These are phyloP conservation scores for Eumacrocentrus americanus DNA, from an alignment of 2,888 invertebrate species.

Conservation along the genomic window DNA sequence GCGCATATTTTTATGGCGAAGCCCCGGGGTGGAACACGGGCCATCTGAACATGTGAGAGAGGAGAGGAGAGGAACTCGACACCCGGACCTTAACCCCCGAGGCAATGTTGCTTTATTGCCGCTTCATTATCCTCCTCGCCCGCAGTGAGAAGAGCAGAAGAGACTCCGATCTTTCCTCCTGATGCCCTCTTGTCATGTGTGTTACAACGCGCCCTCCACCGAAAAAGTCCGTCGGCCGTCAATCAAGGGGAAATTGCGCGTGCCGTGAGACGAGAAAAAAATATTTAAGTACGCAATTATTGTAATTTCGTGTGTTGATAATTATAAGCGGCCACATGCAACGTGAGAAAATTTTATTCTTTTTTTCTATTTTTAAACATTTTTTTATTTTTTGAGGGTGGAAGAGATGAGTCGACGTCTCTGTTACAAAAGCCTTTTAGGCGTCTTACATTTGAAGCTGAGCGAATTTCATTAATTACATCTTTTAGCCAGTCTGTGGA, in stretches of 20 bases:
- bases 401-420: neutral
- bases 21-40: constrained; percentile 17
- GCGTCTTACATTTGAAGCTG: neutral
- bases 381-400: neutral
- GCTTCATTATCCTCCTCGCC: constrained; percentile 39
- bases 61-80: no score
- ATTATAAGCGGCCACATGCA: constrained; percentile 1
- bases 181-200: neutral
- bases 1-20: constrained; percentile 25
- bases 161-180: neutral
- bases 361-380: neutral
- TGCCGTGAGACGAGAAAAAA: constrained; percentile 15
- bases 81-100: constrained; percentile 30
- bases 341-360: neutral
- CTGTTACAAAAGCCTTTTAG: neutral
- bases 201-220: neutral
- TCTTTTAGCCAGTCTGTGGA: neutral
- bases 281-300: constrained; percentile 12
- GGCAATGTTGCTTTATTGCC: constrained; percentile 41
- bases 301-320: constrained; percentile 11
- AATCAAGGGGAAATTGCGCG: constrained; percentile 23
- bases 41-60: no score
- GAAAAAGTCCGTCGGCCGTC: constrained; percentile 13
- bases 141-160: constrained; percentile 24
- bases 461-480: neutral